Percentiles rank a stretch among this genome's conserved stretches.
Conservation (phyloP, 2,797 vertebrate genomes). For the Enteromius anoplus region DNA sequence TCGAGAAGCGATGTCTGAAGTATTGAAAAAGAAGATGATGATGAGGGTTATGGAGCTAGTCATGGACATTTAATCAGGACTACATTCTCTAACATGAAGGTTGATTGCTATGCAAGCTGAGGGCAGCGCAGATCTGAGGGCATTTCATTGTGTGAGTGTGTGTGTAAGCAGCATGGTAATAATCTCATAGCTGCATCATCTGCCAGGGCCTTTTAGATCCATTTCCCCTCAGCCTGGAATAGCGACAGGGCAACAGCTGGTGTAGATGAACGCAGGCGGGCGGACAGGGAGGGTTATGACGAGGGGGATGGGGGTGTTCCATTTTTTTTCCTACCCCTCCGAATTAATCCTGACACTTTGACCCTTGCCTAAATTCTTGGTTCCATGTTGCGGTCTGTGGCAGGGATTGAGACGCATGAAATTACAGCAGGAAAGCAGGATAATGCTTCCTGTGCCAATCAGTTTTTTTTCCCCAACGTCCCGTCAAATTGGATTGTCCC, state of each 20-base stretch:
- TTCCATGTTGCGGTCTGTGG: conserved; percentile 63
- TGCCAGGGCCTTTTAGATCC: conserved; percentile 79
- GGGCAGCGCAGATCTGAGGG: conserved; percentile 38
- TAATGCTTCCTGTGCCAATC: conserved; percentile 64
- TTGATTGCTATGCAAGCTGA: conserved; percentile 39
- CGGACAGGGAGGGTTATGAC: conserved; percentile 55
- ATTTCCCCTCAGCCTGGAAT: conserved; percentile 79
- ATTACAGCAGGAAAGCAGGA: conserved; percentile 72
- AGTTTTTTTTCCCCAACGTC: conserved; percentile 30
- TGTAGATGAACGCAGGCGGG: conserved; percentile 69
- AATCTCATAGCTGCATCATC: conserved; percentile 65
- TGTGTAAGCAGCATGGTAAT: conserved; percentile 45
- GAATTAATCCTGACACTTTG: conserved; percentile 78
- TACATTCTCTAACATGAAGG: conserved; percentile 41
- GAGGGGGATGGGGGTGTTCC: conserved; percentile 23
- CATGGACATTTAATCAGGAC: conserved; percentile 43
- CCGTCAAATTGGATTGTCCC: conserved; percentile 67
- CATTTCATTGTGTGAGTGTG: conserved; percentile 38
- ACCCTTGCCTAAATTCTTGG: conserved; percentile 73
- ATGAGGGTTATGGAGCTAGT: conserved; percentile 25
- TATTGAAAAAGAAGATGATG: conserved; percentile 29
- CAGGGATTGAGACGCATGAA: conserved; percentile 73
- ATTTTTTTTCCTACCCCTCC: conserved; percentile 45
- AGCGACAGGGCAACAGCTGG: conserved; percentile 78
- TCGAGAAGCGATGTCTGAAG: conserved; percentile 8